Base-by-base conservation (phyloP, 2,113 vertebrate genomes). In the Circaetus gallicus region DNA sequence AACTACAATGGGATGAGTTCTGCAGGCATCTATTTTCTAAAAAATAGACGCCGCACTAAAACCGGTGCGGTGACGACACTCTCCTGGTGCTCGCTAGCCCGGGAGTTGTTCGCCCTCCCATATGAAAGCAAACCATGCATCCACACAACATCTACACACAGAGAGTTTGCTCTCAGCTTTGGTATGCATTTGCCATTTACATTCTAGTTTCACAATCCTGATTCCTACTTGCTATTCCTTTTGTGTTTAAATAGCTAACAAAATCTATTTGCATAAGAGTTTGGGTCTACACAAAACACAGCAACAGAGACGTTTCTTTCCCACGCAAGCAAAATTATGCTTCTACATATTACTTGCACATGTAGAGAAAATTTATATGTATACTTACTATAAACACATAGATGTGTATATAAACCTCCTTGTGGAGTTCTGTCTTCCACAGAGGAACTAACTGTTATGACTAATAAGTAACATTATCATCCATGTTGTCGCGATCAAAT, bases 1-100 rank as follows among this genome's bases (percentile, higher is more conserved):
- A 76, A 2, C 53, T 82, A 79, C 70, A 65, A n/a, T 10, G 47
- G 82, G 70, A 90, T 67, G 78, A 84, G 66, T 76, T 94, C 47
- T 79, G 56, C 47, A 82, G 86, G 52, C 74, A 71, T 20, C 67
- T 63, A 24, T 73, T 66, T 49, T 50, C 58, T 40, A 36, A 89
- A 69, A 85, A 36, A 81, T 26, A 88, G 66, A 56, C 2, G 3
- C 24, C 1, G 4, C 18, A 11, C 29, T 78, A 74, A 84, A 73
- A 58, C 18, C 0, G 0, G 19, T 10, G 36, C 4, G 16, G 25
- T 53, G 71, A 50, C 0, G 3, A 36, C 55, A 21, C 24, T 49
- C 28, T 66, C 40, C 50, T 0, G 4, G 55, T 13, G 55, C 20
- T 92, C 63, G 49, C 11, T 4, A 11, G 21, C 47, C 63, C 26